phyloP scores from a whole-genome alignment of 2,797 vertebrate species.

The Crocodylus rhombifer region DNA sequence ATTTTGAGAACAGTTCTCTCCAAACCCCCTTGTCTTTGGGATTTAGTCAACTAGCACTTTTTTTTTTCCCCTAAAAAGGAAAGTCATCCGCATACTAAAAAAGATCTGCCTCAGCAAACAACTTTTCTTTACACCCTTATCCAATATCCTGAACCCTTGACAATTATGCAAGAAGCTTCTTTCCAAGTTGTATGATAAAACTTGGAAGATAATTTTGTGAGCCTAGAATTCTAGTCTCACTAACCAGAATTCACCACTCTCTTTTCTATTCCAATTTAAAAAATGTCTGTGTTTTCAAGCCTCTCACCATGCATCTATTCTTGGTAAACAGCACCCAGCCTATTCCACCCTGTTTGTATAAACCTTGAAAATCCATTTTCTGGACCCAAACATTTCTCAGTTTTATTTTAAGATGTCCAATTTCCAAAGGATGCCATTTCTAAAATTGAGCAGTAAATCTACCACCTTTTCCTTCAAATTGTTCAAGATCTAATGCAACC shows the following conservation, averaged over 20 bases:
- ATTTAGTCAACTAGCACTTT: too few relatives aligned
- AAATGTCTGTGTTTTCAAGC: too few relatives aligned
- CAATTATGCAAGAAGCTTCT: background rate
- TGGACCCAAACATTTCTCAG: background rate
- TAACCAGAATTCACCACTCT: background rate
- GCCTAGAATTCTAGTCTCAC: background rate
- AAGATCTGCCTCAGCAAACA: background rate
- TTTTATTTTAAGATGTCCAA: background rate
- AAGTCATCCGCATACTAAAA: too few relatives aligned
- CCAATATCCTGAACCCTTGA: background rate
- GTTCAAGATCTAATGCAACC: background rate
- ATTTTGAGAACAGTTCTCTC: background rate
- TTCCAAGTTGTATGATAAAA: background rate
- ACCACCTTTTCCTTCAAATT: background rate
- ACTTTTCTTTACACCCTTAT: too few relatives aligned
- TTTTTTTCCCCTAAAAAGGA: too few relatives aligned
- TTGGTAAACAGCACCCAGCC: too few relatives aligned
- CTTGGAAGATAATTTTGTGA: conserved; percentile 24
- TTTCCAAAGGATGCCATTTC: too few relatives aligned
- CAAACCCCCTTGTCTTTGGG: background rate
- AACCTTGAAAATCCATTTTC: too few relatives aligned
- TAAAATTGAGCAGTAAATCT: background rate
- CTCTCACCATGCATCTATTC: too few relatives aligned
- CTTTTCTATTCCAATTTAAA: background rate
- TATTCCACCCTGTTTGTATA: too few relatives aligned